Base-by-base conservation (phyloP, 2,113 vertebrate species). In the Lates calcarifer region DNA sequence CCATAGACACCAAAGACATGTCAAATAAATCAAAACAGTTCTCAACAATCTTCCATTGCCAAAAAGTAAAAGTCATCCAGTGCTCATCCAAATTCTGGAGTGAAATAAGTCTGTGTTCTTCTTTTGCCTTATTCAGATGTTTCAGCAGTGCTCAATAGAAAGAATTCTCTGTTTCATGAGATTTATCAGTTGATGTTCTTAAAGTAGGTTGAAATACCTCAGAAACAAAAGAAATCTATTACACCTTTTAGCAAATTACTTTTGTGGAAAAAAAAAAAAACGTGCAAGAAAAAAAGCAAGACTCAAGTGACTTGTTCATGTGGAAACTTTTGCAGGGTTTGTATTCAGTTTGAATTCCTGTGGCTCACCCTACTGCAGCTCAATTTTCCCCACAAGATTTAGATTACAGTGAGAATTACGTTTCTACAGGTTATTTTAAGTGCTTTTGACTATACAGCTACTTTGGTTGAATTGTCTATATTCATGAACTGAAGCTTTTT, bases 311-410 rank as follows among this genome's bases (percentile, higher is more conserved):
- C 41, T 73, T 71, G 45, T 33, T 69, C 22, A 0, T 53, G 58
- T 63, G 75, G 76, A 87, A 87, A 83, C 29, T 67, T 80, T n/a
- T 60, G 26, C 28, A 26, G 26, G 13, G 3, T 26, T 67, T 37
- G 71, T 35, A 51, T 69, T 81, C 55, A 28, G 3, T 22, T 68
- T 64, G 18, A 57, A 82, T 57, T 74, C 29, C 18, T 62, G 55
- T 28, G 33, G 28, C 6, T 62, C 10, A 13, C 1, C 11, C 28
- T n/a, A 2, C 26, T 26, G 17, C 18, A 6, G 58, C 20, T 43
- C 28, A 71, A 79, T 31, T 58, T 77, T 47, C 77, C 60, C 28
- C 67, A 26, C 20, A 26, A 49, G 6, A 64, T 75, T 62, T 11
- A 24, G 22, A 53, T 24, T 13, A 24, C 1, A 26, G 18, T 51